These are phyloP conservation scores for Cossypha dichroa DNA, from an alignment of 2,797 vertebrate species.

Conservation along the genomic window DNA sequence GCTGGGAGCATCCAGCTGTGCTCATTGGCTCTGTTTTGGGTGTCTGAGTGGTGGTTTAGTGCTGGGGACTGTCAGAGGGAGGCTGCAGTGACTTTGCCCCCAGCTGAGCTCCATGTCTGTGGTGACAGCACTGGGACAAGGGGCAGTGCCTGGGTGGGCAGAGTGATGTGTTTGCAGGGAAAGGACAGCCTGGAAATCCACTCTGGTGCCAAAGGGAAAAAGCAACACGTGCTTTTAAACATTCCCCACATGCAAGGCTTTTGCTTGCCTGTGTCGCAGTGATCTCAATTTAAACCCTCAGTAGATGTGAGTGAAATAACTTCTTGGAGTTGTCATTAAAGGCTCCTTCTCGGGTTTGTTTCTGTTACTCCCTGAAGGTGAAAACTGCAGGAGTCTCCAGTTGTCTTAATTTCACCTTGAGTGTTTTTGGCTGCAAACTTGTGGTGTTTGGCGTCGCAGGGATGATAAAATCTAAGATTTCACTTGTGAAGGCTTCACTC, in stretches of 20 bases:
- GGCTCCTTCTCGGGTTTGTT: neutral
- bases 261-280: neutral
- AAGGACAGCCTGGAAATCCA: neutral
- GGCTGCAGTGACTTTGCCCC: neutral
- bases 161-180: no score
- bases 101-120: accelerated
- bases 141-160: neutral
- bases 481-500: neutral
- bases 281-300: neutral
- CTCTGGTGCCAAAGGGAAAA: accelerated
- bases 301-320: neutral
- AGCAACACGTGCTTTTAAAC: neutral
- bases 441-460: neutral
- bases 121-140: accelerated
- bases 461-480: neutral
- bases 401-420: neutral
- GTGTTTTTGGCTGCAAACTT: neutral
- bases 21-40: neutral
- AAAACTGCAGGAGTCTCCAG: neutral
- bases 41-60: neutral
- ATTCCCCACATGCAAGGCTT: neutral
- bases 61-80: neutral
- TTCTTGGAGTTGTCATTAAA: neutral
- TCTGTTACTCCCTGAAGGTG: neutral
- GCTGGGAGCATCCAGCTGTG: neutral